Percentiles rank a stretch among this genome's conserved stretches.
phyloP scores from a whole-genome alignment of 2,113 vertebrate genomes.

The Todiramphus saurophagus region DNA sequence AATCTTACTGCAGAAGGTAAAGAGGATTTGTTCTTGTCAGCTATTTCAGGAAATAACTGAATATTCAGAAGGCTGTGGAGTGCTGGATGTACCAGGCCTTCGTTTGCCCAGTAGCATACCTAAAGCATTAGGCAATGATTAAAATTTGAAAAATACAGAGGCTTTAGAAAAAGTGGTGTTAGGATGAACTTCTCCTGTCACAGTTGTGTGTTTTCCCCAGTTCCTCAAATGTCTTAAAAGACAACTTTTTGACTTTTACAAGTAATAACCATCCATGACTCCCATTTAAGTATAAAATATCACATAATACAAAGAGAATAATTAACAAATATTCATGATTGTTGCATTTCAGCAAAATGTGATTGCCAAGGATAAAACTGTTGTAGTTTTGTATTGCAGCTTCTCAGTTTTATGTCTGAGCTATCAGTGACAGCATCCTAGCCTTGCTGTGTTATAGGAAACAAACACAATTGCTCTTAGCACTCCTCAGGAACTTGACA shows the following conservation, averaged over 20 bases:
- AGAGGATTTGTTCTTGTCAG: not conserved
- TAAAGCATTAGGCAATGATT: slow-evolving; percentile 7
- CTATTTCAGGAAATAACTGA: not conserved
- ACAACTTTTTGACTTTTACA: not conserved
- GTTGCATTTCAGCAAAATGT: not conserved
- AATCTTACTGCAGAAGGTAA: not conserved
- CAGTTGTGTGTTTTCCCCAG: not conserved
- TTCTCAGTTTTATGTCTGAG: not conserved
- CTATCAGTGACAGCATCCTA: not conserved
- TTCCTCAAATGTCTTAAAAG: not conserved
- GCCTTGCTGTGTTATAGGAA: not conserved
- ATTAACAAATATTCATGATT: not conserved
- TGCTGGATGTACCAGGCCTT: not conserved
- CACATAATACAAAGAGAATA: not conserved
- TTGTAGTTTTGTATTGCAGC: not conserved
- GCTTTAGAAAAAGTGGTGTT: not conserved
- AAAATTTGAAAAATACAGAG: not conserved
- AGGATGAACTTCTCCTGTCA: not conserved
- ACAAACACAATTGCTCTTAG: not conserved
- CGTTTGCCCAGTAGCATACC: slow-evolving; percentile 27
- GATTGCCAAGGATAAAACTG: not conserved
- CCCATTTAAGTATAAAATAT: not conserved
- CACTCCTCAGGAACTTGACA: not conserved
- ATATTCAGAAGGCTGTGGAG: not conserved
- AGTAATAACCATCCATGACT: not conserved